phyloP scores from a whole-genome alignment of 2,797 vertebrate genomes.

The Leptodactylus fallax region DNA sequence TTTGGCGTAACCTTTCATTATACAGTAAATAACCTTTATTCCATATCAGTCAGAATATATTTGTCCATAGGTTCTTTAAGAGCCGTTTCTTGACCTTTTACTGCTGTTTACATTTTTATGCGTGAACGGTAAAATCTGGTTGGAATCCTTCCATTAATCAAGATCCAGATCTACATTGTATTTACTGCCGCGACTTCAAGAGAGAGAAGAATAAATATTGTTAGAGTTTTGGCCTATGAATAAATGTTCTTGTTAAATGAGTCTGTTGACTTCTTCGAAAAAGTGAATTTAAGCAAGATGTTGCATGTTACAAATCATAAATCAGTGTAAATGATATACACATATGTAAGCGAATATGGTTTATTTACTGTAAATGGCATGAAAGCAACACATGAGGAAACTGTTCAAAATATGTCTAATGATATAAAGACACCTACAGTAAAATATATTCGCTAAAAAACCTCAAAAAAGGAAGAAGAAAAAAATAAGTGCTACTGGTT shows the following conservation, averaged over 20 bases:
- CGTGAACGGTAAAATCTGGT: slow-evolving; percentile 5
- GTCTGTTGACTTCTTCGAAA: background rate
- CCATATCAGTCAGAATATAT: background rate
- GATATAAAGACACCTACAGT: background rate
- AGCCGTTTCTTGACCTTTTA: background rate
- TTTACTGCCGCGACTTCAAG: background rate
- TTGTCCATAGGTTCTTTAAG: slow-evolving; percentile 16
- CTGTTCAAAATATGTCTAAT: background rate
- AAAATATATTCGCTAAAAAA: background rate
- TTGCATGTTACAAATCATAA: background rate
- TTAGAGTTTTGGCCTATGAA: background rate
- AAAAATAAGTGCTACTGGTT: no score
- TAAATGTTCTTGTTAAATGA: background rate
- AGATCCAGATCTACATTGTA: slow-evolving; percentile 12
- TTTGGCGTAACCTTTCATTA: no score
- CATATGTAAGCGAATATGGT: background rate
- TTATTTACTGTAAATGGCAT: background rate
- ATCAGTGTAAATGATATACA: background rate
- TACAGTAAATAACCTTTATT: no score
- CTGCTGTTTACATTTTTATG: slow-evolving; percentile 18
- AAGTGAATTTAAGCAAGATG: slow-evolving; percentile 22
- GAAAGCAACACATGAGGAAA: background rate
- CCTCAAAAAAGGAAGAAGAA: background rate
- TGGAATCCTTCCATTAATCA: slow-evolving; percentile 14
- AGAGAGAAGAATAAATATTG: slow-evolving; percentile 1